Base-by-base conservation (phyloP, 2,888 invertebrate species). In the Cistogaster globosa region DNA sequence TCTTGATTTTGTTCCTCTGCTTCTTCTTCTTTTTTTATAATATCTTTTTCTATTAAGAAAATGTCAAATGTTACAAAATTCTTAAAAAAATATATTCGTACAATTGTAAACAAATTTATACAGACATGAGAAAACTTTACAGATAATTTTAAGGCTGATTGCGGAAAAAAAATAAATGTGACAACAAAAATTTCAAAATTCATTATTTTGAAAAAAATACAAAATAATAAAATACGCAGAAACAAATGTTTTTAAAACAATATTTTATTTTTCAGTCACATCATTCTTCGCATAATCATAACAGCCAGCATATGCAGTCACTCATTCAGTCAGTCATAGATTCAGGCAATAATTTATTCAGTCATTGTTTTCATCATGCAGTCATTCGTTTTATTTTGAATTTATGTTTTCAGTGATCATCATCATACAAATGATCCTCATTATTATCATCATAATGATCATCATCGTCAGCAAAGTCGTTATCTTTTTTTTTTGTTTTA, bases 21-120 rank as follows among this genome's bases (percentile, higher is more conserved):
- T 6, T 32, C 32, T 32, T 2, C 32, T 32, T 32, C 1, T 32
- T 58, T 62, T 0, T 42, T 7, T 42, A n/a, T 42, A 63, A 38
- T 16, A 20, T 57, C n/a, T 26, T 20, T 42, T 32, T 75, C 42
- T 45, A 18, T 36, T 38, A 76, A 42, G 69, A 82, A 75, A 82
- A 82, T 82, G 76, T 82, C 81, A 76, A 82, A 82, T 57, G 69
- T 76, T 76, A 58, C 55, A 57, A 69, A 51, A 77, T 68, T 60
- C 68, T 51, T 1, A 65, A 72, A 79, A 72, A 48, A 72, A 32
- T 4, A 63, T 78, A 11, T 48, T 11, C 51, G 68, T 36, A 51
- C 57, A 42, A 75, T n/a, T 32, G 75, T 75, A 55, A 53, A 42
- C 55, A 65, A 60, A 48, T 18, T 18, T 5, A 18, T 53, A 51